A percentile compares a stretch with the other conserved stretches of the same genome.
phyloP scores from a whole-genome alignment of 2,888 invertebrate genomes.

The Steromphala cineraria region DNA sequence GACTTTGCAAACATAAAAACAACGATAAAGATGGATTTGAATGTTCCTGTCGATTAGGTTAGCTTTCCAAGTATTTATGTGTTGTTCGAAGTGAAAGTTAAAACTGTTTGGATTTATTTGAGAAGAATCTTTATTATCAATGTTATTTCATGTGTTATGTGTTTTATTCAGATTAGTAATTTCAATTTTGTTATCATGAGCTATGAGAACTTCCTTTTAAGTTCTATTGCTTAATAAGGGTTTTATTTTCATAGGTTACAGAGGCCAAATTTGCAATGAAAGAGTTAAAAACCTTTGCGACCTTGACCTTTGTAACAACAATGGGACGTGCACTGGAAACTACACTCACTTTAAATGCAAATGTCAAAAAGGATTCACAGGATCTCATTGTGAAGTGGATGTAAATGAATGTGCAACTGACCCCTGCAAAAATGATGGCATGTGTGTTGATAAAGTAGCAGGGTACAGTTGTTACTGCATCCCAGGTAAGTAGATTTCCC shows the following conservation, averaged over 20 bases:
- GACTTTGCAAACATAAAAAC: constrained; percentile 85
- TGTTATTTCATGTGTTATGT: no score
- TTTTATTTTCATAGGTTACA: constrained; percentile 45
- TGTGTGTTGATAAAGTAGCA: constrained; percentile 66
- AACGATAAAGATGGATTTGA: constrained; percentile 76
- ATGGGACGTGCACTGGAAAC: constrained; percentile 63
- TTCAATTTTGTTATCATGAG: no score
- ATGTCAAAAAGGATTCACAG: constrained; percentile 61
- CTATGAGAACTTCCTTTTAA: no score
- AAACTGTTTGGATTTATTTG: no score
- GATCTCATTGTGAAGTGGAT: constrained; percentile 67
- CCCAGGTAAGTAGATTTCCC: constrained; percentile 65
- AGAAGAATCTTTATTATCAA: no score
- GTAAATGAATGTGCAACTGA: constrained; percentile 67
- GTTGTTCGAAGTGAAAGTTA: no score
- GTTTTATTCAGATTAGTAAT: no score
- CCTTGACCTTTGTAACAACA: constrained; percentile 59
- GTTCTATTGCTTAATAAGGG: background rate
- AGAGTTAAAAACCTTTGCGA: constrained; percentile 59
- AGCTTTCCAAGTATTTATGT: background rate
- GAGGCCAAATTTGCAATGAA: constrained; percentile 54
- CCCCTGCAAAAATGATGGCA: constrained; percentile 67
- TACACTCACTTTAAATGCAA: constrained; percentile 56
- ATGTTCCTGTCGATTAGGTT: constrained; percentile 33
- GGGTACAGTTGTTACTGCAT: constrained; percentile 69